These are phyloP conservation scores for Ornithoptera alexandrae DNA, from an alignment of 2,888 invertebrate species.

Conservation along the genomic window DNA sequence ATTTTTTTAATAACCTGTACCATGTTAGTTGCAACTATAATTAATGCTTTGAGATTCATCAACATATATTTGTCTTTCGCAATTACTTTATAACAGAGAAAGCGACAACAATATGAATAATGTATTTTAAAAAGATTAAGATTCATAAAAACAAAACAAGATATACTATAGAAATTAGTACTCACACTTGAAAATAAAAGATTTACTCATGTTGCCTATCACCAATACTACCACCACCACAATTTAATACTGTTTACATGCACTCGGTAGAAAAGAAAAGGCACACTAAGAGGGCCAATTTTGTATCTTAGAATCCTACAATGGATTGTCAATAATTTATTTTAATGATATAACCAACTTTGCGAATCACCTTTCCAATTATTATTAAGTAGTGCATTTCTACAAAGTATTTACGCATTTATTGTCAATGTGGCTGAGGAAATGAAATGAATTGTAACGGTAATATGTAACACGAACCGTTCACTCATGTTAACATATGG, in stretches of 20 bases:
- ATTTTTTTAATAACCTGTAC: too few relatives aligned
- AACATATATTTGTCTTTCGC: too few relatives aligned
- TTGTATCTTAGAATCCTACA: not conserved
- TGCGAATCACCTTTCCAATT: not conserved
- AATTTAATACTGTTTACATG: not conserved
- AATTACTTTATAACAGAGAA: too few relatives aligned
- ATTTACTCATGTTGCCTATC: not conserved
- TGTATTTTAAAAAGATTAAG: not conserved
- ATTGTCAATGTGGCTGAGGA: not conserved
- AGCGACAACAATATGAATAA: not conserved
- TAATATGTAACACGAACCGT: constrained; percentile 56
- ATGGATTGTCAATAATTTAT: not conserved
- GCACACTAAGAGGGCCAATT: not conserved
- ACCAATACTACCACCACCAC: not conserved
- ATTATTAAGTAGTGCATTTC: constrained; percentile 12
- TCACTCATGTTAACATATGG: constrained; percentile 73
- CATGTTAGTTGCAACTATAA: too few relatives aligned
- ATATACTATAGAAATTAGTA: not conserved
- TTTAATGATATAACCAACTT: not conserved
- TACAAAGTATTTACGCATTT: constrained; percentile 13
- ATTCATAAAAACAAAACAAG: not conserved
- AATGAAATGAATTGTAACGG: constrained; percentile 59
- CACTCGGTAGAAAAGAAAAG: not conserved
- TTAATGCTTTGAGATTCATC: too few relatives aligned
- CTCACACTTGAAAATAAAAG: not conserved